Evolutionary conservation across 2,113 vertebrate genomes (phyloP).

Genomic region (Oenanthe melanoleuca): DNA sequence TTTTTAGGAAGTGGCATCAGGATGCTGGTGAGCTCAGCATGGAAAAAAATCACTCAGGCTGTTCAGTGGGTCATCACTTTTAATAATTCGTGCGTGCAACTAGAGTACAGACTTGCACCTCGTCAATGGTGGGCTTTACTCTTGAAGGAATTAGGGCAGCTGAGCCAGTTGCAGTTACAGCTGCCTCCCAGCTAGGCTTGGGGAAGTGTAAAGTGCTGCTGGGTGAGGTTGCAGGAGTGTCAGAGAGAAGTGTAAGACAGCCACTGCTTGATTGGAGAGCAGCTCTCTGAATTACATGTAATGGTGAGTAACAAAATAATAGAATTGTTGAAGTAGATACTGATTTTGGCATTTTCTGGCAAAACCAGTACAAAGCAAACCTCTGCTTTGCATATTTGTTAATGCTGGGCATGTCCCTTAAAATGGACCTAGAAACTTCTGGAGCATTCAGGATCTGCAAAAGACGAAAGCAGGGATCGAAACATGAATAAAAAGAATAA

Average conservation of each 20-base stretch:
- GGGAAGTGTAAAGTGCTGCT: not conserved
- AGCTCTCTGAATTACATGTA: not conserved
- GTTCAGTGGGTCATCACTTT: not conserved
- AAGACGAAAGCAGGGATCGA: not conserved
- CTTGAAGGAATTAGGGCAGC: not conserved
- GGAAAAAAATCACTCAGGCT: not conserved
- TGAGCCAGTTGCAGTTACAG: not conserved
- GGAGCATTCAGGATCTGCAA: not conserved
- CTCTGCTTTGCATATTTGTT: not conserved
- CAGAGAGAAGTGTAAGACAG: not conserved
- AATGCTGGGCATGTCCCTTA: not conserved
- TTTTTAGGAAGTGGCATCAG: not conserved
- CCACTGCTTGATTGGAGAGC: not conserved
- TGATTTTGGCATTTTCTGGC: not conserved
- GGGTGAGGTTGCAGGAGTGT: not conserved
- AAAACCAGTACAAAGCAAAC: not conserved
- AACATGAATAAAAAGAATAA: not conserved
- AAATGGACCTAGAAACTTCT: not conserved
- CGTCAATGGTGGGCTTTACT: not conserved
- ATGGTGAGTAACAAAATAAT: not conserved
- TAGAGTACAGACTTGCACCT: not conserved
- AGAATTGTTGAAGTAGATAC: not conserved
- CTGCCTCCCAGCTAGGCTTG: not conserved
- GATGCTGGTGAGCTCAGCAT: not conserved
- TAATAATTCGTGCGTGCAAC: rapidly evolving